Percentiles rank a stretch among this genome's conserved stretches.
Conservation (phyloP, 2,888 invertebrate species). For the Eledone cirrhosa region DNA sequence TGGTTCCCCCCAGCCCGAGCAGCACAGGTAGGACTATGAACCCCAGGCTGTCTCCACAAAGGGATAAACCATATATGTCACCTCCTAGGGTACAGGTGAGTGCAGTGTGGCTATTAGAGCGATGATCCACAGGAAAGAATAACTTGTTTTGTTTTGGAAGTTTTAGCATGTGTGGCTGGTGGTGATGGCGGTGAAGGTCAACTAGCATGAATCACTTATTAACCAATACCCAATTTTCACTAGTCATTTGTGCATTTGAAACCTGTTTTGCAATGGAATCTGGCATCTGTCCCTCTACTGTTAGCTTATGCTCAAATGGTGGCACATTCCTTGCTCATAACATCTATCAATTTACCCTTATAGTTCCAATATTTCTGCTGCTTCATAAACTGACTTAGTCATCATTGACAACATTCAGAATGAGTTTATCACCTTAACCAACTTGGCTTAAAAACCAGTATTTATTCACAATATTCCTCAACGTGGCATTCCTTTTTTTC, state of each 20-base stretch:
- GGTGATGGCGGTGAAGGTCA: constrained; percentile 30
- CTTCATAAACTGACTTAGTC: too few species aligned
- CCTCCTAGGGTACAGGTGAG: constrained; percentile 40
- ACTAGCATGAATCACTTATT: constrained; percentile 30
- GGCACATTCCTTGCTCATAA: too few species aligned
- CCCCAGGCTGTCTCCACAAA: constrained; percentile 30
- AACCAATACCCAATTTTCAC: constrained; percentile 27
- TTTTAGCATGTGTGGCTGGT: constrained; percentile 31
- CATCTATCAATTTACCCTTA: too few species aligned
- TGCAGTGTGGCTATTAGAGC: constrained; percentile 27
- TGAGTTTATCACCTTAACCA: too few species aligned
- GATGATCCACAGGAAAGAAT: constrained; percentile 26
- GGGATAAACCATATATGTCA: constrained; percentile 35
- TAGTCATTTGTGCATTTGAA: constrained; percentile 26
- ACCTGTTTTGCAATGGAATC: constrained; percentile 19
- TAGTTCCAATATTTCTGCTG: too few species aligned
- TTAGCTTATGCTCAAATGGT: too few species aligned
- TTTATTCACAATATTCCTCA: too few species aligned
- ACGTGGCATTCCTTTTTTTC: too few species aligned
- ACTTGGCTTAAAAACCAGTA: too few species aligned
- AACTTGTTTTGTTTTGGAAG: constrained; percentile 23
- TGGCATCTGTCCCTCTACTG: constrained; percentile 9
- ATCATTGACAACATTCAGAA: too few species aligned
- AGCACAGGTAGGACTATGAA: constrained; percentile 30
- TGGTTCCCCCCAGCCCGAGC: constrained; percentile 29